Evolutionary conservation across 2,797 vertebrate species (phyloP).

Genomic region (Harpagifer antarcticus): DNA sequence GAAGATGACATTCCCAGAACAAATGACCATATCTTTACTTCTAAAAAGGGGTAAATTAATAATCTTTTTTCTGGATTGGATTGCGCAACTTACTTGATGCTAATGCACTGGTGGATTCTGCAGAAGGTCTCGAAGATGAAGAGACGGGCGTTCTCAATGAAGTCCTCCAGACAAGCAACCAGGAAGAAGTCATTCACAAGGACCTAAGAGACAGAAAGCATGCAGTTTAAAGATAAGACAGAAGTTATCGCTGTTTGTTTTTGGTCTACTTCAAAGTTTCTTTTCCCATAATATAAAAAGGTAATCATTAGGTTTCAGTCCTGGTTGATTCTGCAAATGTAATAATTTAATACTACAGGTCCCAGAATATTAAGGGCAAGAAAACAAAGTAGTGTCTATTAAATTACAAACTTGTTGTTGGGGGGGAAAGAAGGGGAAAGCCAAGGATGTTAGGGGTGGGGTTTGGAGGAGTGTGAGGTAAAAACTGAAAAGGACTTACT

Average conservation of each 20-base stretch:
- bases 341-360: too few relatives aligned
- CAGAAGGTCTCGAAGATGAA: slow-evolving; percentile 99
- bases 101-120: slow-evolving; percentile 98
- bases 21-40: too few relatives aligned
- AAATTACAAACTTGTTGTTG: background rate
- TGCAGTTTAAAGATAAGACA: background rate
- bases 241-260: slow-evolving; percentile 11
- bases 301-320: too few relatives aligned
- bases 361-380: too few relatives aligned
- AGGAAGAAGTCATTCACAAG: slow-evolving; percentile 98
- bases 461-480: background rate
- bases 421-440: slow-evolving; percentile 7
- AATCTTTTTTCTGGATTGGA: too few relatives aligned
- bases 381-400: too few relatives aligned
- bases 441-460: slow-evolving; percentile 10
- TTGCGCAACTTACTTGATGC: slow-evolving; percentile 89
- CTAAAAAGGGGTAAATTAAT: too few relatives aligned
- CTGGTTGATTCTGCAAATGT: too few relatives aligned
- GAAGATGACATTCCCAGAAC: too few relatives aligned
- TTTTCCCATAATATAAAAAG: background rate
- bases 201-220: slow-evolving; percentile 84
- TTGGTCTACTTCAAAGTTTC: background rate
- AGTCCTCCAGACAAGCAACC: slow-evolving; percentile 97
- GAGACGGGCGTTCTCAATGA: slow-evolving; percentile 97
- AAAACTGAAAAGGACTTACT: slow-evolving; percentile 83